Evolutionary conservation across 1,140 invertebrate species (phyloP).

Genomic region (Lepidostoma basale): DNA sequence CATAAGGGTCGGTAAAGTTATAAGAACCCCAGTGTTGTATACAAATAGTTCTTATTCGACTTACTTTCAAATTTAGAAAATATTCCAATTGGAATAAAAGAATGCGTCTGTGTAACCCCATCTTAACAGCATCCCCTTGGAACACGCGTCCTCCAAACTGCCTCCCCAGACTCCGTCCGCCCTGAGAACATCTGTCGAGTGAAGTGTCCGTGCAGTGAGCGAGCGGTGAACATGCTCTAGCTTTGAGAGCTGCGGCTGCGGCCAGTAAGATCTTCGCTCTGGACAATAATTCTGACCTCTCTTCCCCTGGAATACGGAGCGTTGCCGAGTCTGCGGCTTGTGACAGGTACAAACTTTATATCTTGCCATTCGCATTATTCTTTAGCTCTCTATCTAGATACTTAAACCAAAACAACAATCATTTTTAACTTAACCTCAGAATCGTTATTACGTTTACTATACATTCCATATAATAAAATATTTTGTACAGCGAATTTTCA

Average conservation of each 20-base stretch:
- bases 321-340: conserved; percentile 39
- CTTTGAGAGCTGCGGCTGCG: neutral
- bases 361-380: no score
- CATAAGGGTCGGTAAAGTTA: no score
- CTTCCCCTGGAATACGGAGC: conserved; percentile 35
- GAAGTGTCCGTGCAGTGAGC: neutral
- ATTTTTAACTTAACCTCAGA: no score
- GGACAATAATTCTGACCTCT: conserved; percentile 35
- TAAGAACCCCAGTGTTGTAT: no score
- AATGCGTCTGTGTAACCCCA: neutral
- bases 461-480: no score
- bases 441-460: no score
- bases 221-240: conserved; percentile 22
- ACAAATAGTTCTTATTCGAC: no score
- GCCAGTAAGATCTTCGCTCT: conserved; percentile 8
- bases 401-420: no score
- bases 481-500: no score
- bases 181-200: conserved; percentile 26
- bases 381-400: no score
- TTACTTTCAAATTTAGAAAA: no score
- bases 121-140: neutral
- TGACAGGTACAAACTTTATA: conserved; percentile 32
- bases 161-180: conserved; percentile 7
- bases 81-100: no score
- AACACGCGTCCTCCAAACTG: conserved; percentile 1